Percentiles rank a stretch among this genome's conserved stretches.
These are phyloP conservation scores for Poeciliopsis turrubarensis DNA, from an alignment of 2,113 vertebrate genomes.

Conservation along the genomic window DNA sequence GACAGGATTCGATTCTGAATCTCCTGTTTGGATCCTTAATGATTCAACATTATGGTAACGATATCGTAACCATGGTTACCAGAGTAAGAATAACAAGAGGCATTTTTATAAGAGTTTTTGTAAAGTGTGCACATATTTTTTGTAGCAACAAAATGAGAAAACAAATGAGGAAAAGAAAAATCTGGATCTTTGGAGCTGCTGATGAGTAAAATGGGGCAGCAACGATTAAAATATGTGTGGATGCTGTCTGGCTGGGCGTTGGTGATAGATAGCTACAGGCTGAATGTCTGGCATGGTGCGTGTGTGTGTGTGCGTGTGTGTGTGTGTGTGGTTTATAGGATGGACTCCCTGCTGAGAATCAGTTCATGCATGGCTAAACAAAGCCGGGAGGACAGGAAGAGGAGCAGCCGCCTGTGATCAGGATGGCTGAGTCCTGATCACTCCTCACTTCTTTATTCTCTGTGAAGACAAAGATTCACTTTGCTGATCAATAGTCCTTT, in stretches of 20 bases:
- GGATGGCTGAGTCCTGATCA: conserved; percentile 2
- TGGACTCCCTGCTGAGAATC: conserved; percentile 35
- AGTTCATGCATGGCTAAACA: conserved; percentile 48
- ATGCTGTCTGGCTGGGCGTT: not conserved
- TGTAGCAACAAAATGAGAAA: not conserved
- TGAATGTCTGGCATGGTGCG: conserved; percentile 40
- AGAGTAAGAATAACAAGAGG: not conserved
- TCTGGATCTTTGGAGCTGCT: not conserved
- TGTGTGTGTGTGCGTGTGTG: conserved; percentile 23
- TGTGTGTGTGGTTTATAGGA: conserved; percentile 12
- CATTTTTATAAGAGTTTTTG: not conserved
- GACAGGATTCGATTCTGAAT: too few species aligned
- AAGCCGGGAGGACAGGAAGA: conserved; percentile 48
- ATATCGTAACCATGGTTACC: not conserved
- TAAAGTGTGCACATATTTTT: not conserved
- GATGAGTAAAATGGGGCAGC: conserved; percentile 2
- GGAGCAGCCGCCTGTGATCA: conserved; percentile 64
- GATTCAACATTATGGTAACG: not conserved
- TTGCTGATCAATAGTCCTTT: not conserved
- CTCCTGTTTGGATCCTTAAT: not conserved
- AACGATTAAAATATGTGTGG: conserved; percentile 20
- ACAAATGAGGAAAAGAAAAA: not conserved
- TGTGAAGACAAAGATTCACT: too few species aligned
- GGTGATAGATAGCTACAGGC: conserved; percentile 41
- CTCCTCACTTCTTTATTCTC: not conserved